Evolutionary conservation across 2,888 invertebrate species (phyloP).

Genomic region (Drosophila multiciliata): DNA sequence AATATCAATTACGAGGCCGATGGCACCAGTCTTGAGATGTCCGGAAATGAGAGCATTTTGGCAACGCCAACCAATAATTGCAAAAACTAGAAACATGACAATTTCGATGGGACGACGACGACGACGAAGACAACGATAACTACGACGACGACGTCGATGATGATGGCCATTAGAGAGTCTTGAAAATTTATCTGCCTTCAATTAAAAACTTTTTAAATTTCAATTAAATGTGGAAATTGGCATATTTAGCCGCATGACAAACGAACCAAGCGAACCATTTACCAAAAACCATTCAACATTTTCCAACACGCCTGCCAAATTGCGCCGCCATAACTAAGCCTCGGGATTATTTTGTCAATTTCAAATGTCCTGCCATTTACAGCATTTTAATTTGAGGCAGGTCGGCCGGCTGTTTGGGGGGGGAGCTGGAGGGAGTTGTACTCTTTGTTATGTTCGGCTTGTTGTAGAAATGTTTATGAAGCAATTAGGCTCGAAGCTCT

Average conservation of each 20-base stretch:
- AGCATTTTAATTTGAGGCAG: conserved; percentile 68
- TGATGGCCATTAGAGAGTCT: conserved; percentile 48
- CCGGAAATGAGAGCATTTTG: conserved; percentile 66
- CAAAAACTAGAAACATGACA: conserved; percentile 74
- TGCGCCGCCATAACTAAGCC: conserved; percentile 73
- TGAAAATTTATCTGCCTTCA: conserved; percentile 76
- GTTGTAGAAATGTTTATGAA: conserved; percentile 81
- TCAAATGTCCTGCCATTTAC: conserved; percentile 80
- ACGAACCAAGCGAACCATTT: conserved; percentile 42
- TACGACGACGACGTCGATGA: not conserved
- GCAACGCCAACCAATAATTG: conserved; percentile 46
- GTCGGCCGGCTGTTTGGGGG: not conserved
- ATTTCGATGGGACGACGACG: conserved; percentile 17
- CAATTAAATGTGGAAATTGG: conserved; percentile 81
- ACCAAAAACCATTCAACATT: conserved; percentile 32
- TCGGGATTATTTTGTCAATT: conserved; percentile 81
- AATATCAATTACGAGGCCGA: conserved; percentile 72
- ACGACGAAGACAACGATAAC: not conserved
- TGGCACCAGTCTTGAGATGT: conserved; percentile 46
- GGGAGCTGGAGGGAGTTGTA: not conserved
- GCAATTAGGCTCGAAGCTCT: conserved; percentile 79
- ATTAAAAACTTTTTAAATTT: conserved; percentile 83
- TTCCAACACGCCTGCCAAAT: conserved; percentile 40
- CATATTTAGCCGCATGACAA: conserved; percentile 76
- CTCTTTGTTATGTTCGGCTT: conserved; percentile 62